These are phyloP conservation scores for Neopelma chrysocephalum DNA, from an alignment of 2,797 vertebrate species.

Conservation along the genomic window DNA sequence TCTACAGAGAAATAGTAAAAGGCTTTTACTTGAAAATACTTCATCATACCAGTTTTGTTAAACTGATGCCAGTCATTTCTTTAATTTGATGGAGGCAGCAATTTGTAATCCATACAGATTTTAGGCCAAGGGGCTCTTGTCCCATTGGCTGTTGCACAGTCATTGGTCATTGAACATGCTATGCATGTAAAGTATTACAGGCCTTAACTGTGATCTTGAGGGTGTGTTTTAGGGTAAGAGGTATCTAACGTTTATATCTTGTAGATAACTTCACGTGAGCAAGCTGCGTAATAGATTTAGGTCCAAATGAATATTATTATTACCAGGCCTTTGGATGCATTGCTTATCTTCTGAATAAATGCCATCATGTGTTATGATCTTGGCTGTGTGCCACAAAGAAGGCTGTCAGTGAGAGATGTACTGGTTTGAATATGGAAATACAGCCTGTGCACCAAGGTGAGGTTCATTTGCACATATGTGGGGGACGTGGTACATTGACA, in stretches of 20 bases:
- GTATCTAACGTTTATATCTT: neutral
- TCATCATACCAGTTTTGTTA: neutral
- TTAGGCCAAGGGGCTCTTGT: neutral
- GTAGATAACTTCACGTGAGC: neutral
- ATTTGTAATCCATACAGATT: neutral
- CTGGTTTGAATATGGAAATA: neutral
- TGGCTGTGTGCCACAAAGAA: neutral
- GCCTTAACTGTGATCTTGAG: neutral
- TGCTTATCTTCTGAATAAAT: neutral
- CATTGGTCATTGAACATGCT: neutral
- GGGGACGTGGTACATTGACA: neutral
- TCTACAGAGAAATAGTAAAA: neutral
- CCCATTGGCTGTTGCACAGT: neutral
- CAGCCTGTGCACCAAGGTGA: neutral
- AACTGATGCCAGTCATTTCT: neutral
- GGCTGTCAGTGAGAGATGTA: neutral
- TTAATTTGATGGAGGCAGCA: neutral
- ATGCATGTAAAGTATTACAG: neutral
- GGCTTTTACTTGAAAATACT: neutral
- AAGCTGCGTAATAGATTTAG: neutral
- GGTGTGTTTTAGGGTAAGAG: neutral
- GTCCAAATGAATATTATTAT: neutral
- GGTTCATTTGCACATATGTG: neutral
- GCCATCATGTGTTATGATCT: neutral
- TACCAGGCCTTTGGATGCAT: neutral